These are phyloP conservation scores for Lonchura striata DNA, from an alignment of 2,113 vertebrate species.

Conservation along the genomic window DNA sequence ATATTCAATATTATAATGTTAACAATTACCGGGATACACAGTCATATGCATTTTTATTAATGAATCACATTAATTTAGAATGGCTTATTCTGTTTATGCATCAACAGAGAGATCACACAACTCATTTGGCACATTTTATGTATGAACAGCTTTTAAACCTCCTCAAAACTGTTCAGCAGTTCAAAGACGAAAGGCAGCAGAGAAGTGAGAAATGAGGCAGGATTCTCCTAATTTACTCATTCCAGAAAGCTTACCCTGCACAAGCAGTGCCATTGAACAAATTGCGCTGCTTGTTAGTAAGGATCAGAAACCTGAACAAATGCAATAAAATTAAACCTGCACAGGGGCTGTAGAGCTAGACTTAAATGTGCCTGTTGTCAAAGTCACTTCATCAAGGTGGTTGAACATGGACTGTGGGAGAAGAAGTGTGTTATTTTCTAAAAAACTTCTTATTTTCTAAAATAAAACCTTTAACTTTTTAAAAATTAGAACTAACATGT, in stretches of 20 bases:
- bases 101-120: background rate
- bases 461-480: background rate
- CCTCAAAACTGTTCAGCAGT: background rate
- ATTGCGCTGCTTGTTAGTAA: background rate
- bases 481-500: rapidly evolving
- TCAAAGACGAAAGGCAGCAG: background rate
- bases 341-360: background rate
- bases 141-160: background rate
- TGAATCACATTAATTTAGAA: background rate
- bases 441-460: background rate
- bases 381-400: background rate
- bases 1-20: background rate
- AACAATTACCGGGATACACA: background rate
- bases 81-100: background rate
- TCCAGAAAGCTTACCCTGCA: background rate
- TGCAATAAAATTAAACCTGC: background rate
- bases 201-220: background rate
- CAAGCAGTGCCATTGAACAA: background rate
- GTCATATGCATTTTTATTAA: background rate
- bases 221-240: background rate
- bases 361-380: background rate
- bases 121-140: background rate
- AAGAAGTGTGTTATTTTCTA: background rate
- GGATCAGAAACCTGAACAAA: background rate
- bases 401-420: background rate